Base-by-base conservation (phyloP, 2,797 vertebrate species). In the Australoheros facetus region DNA sequence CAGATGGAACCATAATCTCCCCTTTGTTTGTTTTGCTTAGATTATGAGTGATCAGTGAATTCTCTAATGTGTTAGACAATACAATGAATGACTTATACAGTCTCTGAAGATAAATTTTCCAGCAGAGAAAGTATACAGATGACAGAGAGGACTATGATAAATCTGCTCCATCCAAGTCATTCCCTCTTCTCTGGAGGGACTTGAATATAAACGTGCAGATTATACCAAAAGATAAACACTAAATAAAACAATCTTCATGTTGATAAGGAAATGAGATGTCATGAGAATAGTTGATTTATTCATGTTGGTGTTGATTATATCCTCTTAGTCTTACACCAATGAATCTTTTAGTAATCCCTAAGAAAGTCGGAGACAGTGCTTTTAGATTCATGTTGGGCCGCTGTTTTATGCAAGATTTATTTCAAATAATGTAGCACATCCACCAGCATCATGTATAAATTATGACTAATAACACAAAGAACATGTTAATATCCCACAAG, bases 21-120 rank as follows among this genome's bases (percentile, higher is more conserved):
- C 54, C 6, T 81, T 71, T 71, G 28, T 69, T 60, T 72, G 32
- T 77, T 80, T 57, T 71, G 14, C 5, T 62, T 34, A 55, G 37
- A 73, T 86, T 77, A 72, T 71, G 53, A 72, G 16, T 54, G 54
- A 81, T 69, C 60, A 73, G 53, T 51, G 23, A 55, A 71, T 74
- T 32, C 13, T 75, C 37, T 21, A 13, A 86, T 7, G 56, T 78
- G 72, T 56, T 45, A 76, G 57, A 71, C 59, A 72, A 14, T 21
- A 16, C 19, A 34, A 34, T 64, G 26, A 79, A 48, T 45, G 39
- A 81, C 11, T 66, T 42, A 13, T 55, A 62, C 55, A 54, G 32
- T 26, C 17, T 77, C 19, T 51, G 54, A 81, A 42, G 26, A 59
- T 28, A 8, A 54, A 60, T 53, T 48, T 75, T 30, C 26, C 42